A percentile compares a stretch with the other conserved stretches of the same genome.
These are phyloP conservation scores for Orthonevra nobilis DNA, from an alignment of 2,888 invertebrate species.

Conservation along the genomic window DNA sequence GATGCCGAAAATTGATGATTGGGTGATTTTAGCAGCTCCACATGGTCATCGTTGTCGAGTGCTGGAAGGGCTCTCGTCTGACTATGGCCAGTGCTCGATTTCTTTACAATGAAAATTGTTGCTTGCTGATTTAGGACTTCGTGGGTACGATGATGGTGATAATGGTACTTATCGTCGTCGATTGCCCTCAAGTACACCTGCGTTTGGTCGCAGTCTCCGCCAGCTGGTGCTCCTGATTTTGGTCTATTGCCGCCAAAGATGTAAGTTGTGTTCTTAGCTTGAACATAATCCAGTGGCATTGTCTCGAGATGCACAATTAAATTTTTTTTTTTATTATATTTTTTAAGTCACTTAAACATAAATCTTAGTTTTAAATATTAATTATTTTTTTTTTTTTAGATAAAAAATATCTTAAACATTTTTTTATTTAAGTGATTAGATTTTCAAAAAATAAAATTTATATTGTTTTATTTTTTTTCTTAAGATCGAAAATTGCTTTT, in stretches of 20 bases:
- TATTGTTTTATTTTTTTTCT: no score
- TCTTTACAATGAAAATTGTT: constrained; percentile 66
- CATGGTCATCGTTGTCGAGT: constrained; percentile 66
- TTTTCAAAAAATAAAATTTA: constrained; percentile 8
- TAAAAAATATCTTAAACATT: constrained; percentile 49
- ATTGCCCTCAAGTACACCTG: constrained; percentile 54
- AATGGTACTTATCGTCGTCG: constrained; percentile 50
- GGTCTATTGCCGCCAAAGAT: constrained; percentile 51
- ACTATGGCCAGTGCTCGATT: constrained; percentile 28
- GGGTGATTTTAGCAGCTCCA: constrained; percentile 71
- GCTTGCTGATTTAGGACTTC: constrained; percentile 66
- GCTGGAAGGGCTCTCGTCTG: constrained; percentile 63
- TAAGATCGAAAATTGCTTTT: constrained; percentile 67
- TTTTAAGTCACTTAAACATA: constrained; percentile 17
- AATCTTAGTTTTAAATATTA: neutral
- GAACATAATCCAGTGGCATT: constrained; percentile 69
- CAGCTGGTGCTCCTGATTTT: constrained; percentile 36
- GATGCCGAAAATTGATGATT: constrained; percentile 71
- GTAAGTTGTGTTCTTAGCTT: constrained; percentile 61
- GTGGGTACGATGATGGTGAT: constrained; percentile 53
- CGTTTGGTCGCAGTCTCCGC: constrained; percentile 36
- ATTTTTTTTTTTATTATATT: neutral
- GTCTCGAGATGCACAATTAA: constrained; percentile 27
- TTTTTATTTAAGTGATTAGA: constrained; percentile 20
- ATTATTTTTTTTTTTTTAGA: constrained; percentile 22